Evolutionary conservation across 2,797 vertebrate genomes (phyloP), one percentile per base, ranked within the genome.

Genomic region (Choloepus didactylus): DNA sequence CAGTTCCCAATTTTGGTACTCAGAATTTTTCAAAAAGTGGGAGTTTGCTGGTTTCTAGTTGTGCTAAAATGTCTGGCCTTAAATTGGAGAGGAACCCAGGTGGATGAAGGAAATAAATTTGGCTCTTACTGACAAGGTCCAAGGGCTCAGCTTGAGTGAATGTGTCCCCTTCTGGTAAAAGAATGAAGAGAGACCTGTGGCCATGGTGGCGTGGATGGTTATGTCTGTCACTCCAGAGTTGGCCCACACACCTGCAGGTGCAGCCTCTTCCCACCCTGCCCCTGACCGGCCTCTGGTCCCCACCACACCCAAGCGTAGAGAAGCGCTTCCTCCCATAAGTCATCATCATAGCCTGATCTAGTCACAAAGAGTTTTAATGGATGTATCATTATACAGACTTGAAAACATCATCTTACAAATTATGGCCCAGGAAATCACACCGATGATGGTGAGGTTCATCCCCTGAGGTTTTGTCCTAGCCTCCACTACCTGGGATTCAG

Each of bases 331-430:
- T 72, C 23, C 79, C 41, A 70, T 85, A 75, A 35, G 10, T 69
- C 75, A 70, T 64, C 69, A 44, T 70, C 51, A 73, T 81, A 87
- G 79, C 73, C 35, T 35, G 56, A 44, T 93, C 49, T 76, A 46
- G 49, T 91, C 66, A 87, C 49, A 87, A 83, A 41, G 41, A 87
- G 46, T 83, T 91, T 86, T 87, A 91, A 59, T 94, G 84, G 27
- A n/a, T 51, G 81, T 16, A n/a, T 80, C 14, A 16, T 81, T 46
- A 56, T 66, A 41, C 25, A 92, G 64, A 66, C 73, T 56, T 41
- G 69, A 89, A 87, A 90, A 87, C 49, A 92, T 9, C 38, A 3
- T 70, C 67, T 89, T 84, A 59, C 73, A 77, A 72, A 70, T 80
- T 66, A 54, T 46, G 76, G 70, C 41, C 72, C 92, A 91, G 87